Percentiles rank a stretch among this genome's conserved stretches.
phyloP scores from a whole-genome alignment of 2,797 vertebrate genomes.

The Alectoris magna region DNA sequence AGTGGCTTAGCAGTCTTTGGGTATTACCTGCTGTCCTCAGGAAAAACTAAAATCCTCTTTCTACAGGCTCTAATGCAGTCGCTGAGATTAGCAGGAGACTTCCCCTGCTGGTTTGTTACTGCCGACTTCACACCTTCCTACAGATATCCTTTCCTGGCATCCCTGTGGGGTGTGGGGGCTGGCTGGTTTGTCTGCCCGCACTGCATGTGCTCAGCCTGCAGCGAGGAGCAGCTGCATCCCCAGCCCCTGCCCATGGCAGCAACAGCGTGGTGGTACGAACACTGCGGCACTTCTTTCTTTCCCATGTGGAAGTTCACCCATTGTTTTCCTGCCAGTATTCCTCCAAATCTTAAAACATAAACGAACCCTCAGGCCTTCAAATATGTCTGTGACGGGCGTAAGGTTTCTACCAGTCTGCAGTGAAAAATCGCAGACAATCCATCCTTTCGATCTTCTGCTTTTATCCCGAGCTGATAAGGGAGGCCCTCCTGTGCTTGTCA shows the following conservation, averaged over 20 bases:
- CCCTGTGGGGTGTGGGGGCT: background rate
- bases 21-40: conserved; percentile 3
- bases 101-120: background rate
- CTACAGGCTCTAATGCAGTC: background rate
- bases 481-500: conserved; percentile 49
- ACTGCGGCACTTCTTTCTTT: background rate
- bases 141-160: background rate
- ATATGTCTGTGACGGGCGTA: background rate
- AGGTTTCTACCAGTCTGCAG: conserved; percentile 32
- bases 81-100: background rate
- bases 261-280: background rate
- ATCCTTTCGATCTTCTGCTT: conserved; percentile 52
- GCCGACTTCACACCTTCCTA: background rate
- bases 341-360: conserved; percentile 26
- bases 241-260: background rate
- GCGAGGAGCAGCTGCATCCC: background rate
- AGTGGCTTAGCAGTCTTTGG: background rate
- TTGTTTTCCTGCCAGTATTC: conserved; percentile 3
- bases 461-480: conserved; percentile 59
- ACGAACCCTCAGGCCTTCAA: conserved; percentile 9
- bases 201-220: background rate
- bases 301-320: background rate
- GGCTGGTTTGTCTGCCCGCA: background rate
- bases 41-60: conserved; percentile 35
- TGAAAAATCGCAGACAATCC: conserved; percentile 59